Conservation (phyloP, 2,113 vertebrate genomes). For the Aegotheles bennettii region DNA sequence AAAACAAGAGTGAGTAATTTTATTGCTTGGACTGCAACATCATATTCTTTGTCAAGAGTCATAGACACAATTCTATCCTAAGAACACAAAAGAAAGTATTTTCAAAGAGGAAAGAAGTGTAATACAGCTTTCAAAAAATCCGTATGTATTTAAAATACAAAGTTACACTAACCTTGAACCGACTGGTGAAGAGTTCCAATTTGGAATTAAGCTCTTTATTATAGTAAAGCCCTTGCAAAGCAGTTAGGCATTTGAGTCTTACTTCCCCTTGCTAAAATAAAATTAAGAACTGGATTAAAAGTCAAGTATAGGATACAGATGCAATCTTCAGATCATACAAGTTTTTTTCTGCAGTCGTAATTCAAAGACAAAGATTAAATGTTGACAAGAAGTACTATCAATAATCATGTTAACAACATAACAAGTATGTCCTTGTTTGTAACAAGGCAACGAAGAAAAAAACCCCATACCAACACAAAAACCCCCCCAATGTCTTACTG, state of each 20-base stretch:
- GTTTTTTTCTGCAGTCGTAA: neutral
- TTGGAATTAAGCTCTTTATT: conserved; percentile 97
- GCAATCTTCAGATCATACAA: neutral
- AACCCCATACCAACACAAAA: neutral
- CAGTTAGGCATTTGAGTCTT: conserved; percentile 97
- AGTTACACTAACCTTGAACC: conserved; percentile 89
- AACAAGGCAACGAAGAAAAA: neutral
- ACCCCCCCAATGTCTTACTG: too few species aligned
- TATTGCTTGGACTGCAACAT: conserved; percentile 98
- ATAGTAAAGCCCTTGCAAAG: conserved; percentile 97
- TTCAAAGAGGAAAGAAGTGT: conserved; percentile 9
- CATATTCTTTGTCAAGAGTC: conserved; percentile 99
- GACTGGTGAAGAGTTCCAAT: conserved; percentile 98
- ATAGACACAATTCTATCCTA: conserved; percentile 98
- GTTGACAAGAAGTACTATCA: neutral
- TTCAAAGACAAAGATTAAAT: neutral
- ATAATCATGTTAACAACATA: neutral
- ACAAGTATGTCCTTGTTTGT: neutral
- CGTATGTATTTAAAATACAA: neutral
- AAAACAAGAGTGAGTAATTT: conserved; percentile 97
- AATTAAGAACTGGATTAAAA: conserved; percentile 57
- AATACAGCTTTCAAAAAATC: neutral
- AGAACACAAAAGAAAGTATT: conserved; percentile 30
- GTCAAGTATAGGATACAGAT: neutral
- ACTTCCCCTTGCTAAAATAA: conserved; percentile 94